phyloP scores from a whole-genome alignment of 2,797 vertebrate genomes.

The Gila robusta region DNA sequence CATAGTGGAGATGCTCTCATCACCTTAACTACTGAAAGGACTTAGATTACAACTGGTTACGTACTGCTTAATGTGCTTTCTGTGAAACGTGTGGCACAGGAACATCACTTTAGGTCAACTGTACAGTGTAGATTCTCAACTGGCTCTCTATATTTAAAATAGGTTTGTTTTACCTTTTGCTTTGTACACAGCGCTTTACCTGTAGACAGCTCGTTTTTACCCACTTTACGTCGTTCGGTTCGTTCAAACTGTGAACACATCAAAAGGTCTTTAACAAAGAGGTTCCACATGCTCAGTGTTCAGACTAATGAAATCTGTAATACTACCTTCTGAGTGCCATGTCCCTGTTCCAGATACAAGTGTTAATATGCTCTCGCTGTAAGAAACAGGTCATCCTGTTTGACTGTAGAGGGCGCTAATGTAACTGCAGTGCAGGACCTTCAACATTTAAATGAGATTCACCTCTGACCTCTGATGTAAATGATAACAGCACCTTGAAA shows the following conservation, averaged over 20 bases:
- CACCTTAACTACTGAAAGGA: slow-evolving; percentile 65
- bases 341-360: slow-evolving; percentile 46
- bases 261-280: slow-evolving; percentile 38
- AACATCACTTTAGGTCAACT: slow-evolving; percentile 56
- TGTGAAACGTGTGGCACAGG: slow-evolving; percentile 56
- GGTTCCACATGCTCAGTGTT: slow-evolving; percentile 45
- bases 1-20: slow-evolving; percentile 53
- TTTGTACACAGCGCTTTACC: slow-evolving; percentile 53
- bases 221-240: slow-evolving; percentile 61
- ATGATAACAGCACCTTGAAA: slow-evolving; percentile 39
- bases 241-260: slow-evolving; percentile 78
- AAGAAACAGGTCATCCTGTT: slow-evolving; percentile 51
- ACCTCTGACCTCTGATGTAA: slow-evolving; percentile 47
- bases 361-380: slow-evolving; percentile 51
- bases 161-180: slow-evolving; percentile 40
- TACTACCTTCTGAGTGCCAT: slow-evolving; percentile 68
- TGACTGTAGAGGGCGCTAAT: slow-evolving; percentile 58
- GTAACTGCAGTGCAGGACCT: slow-evolving; percentile 70
- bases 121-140: slow-evolving; percentile 57
- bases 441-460: slow-evolving; percentile 60
- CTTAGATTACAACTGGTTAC: slow-evolving; percentile 50
- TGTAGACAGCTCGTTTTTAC: slow-evolving; percentile 55
- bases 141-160: slow-evolving; percentile 60
- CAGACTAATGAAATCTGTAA: slow-evolving; percentile 58
- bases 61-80: slow-evolving; percentile 49